A percentile compares a stretch with the other conserved stretches of the same genome.
phyloP scores from a whole-genome alignment of 2,113 vertebrate genomes.

The Paralichthys olivaceus region DNA sequence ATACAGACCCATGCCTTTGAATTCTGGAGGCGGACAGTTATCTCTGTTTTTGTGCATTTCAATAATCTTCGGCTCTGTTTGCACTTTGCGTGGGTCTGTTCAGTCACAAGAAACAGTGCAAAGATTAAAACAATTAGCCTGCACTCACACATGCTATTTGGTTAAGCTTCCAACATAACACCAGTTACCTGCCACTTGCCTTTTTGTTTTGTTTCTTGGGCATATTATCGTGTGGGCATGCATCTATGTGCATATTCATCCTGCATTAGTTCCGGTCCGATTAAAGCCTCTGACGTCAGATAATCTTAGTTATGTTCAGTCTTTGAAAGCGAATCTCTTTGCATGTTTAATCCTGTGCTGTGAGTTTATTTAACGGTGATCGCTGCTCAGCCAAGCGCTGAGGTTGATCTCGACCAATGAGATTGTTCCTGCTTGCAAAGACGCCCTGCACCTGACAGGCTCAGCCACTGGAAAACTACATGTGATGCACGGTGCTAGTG shows the following conservation, averaged over 20 bases:
- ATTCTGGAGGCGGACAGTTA: no score
- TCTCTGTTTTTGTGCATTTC: no score
- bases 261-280: constrained; percentile 32
- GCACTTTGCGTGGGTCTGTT: no score
- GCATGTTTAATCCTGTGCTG: constrained; percentile 22
- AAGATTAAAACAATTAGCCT: no score
- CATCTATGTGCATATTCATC: not conserved
- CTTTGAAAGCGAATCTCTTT: constrained; percentile 4
- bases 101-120: no score
- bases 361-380: constrained; percentile 8
- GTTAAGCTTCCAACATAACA: not conserved
- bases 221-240: not conserved
- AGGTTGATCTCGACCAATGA: constrained; percentile 2
- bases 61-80: no score
- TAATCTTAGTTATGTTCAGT: constrained; percentile 25
- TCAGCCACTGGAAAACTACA: not conserved
- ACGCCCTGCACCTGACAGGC: not conserved
- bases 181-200: not conserved
- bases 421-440: constrained; percentile 4
- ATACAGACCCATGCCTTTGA: no score
- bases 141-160: not conserved
- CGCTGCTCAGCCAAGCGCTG: constrained; percentile 4
- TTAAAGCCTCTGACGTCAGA: constrained; percentile 9
- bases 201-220: not conserved
- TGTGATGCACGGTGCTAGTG: no score